Evolutionary conservation across 2,797 vertebrate species (phyloP).

Genomic region (Hafferia zeledoni): DNA sequence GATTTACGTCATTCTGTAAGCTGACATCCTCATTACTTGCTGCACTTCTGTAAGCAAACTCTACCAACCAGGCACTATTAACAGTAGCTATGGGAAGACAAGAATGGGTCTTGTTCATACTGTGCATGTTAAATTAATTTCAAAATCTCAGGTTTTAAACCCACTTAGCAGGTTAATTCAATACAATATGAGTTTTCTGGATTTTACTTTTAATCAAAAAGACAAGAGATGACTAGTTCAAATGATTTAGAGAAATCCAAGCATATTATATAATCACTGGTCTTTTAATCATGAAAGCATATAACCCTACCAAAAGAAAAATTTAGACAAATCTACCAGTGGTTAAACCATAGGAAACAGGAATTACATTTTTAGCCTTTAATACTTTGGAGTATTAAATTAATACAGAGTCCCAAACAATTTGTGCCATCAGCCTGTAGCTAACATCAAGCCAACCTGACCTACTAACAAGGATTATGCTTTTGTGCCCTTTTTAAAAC

Average conservation of each 20-base stretch:
- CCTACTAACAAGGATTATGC: background rate
- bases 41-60: background rate
- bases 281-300: background rate
- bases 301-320: background rate
- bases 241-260: background rate
- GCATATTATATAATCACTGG: background rate
- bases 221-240: background rate
- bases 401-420: background rate
- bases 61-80: background rate
- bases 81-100: background rate
- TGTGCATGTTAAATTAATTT: background rate
- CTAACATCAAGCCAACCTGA: background rate
- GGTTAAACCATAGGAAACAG: background rate
- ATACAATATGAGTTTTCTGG: background rate
- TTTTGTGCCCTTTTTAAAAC: background rate
- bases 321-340: background rate
- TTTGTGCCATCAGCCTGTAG: background rate
- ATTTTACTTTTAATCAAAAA: conserved; percentile 22
- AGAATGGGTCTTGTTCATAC: background rate
- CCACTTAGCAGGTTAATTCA: background rate
- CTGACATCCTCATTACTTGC: background rate
- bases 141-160: background rate
- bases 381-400: conserved; percentile 1
- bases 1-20: background rate
- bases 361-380: conserved; percentile 11